Percentiles rank a stretch among this genome's conserved stretches.
phyloP scores from a whole-genome alignment of 1,140 invertebrate genomes.

The Hylaeus volcanicus region DNA sequence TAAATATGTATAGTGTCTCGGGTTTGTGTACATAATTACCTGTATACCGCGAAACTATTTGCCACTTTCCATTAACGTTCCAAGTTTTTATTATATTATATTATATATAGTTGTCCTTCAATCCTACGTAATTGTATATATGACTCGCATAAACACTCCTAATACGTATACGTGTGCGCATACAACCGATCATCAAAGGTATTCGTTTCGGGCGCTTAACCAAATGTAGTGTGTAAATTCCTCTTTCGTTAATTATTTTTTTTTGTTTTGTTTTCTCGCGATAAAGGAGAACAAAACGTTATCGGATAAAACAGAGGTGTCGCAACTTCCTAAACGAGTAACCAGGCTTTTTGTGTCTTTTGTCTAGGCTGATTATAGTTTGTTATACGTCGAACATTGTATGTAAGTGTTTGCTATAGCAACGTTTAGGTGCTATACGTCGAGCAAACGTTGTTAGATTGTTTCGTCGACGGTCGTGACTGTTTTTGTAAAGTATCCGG shows the following conservation, averaged over 20 bases:
- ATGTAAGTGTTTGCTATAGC: slow-evolving; percentile 57
- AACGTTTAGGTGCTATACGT: slow-evolving; percentile 62
- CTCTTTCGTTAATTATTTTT: slow-evolving; percentile 25
- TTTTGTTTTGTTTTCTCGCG: slow-evolving; percentile 22
- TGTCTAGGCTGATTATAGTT: slow-evolving; percentile 41
- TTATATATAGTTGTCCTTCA: slow-evolving; percentile 44
- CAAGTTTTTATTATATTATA: slow-evolving; percentile 49
- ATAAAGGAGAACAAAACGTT: slow-evolving; percentile 28
- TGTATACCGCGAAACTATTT: slow-evolving; percentile 48
- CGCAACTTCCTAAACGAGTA: slow-evolving; percentile 33
- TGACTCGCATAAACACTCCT: slow-evolving; percentile 45
- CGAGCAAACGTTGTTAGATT: slow-evolving; percentile 53
- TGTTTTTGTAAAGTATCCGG: neutral
- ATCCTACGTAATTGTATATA: slow-evolving; percentile 59
- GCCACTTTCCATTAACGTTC: slow-evolving; percentile 67
- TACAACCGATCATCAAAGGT: slow-evolving; percentile 44
- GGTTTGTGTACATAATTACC: slow-evolving; percentile 57
- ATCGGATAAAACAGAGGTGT: slow-evolving; percentile 19
- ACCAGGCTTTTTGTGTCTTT: slow-evolving; percentile 53
- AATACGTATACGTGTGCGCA: slow-evolving; percentile 37
- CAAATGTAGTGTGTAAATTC: slow-evolving; percentile 62
- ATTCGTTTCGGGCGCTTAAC: slow-evolving; percentile 58
- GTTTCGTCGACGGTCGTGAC: neutral
- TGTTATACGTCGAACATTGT: slow-evolving; percentile 44
- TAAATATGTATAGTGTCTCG: slow-evolving; percentile 10